Conservation (phyloP, 2,888 invertebrate species). For the Sinhomidia bicolor region DNA sequence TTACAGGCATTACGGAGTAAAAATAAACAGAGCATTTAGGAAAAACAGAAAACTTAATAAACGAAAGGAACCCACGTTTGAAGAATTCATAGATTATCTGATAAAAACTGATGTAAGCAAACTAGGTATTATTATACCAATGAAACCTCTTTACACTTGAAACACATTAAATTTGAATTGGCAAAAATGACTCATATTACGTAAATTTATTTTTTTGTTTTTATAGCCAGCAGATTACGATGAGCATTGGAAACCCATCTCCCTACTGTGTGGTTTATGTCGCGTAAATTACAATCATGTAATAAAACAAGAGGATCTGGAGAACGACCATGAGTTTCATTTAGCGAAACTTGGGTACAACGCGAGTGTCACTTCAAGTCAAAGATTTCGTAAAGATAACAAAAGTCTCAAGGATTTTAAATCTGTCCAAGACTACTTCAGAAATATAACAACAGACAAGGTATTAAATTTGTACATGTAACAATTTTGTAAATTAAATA, state of each 20-base stretch:
- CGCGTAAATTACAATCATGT: constrained; percentile 74
- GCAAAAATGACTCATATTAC: too few species aligned
- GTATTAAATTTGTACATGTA: background rate
- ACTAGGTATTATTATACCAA: background rate
- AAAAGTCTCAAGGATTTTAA: constrained; percentile 13
- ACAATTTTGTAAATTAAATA: too few species aligned
- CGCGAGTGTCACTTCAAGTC: background rate
- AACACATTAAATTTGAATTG: too few species aligned
- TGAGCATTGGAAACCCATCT: constrained; percentile 79
- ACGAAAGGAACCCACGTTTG: constrained; percentile 78
- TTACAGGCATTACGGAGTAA: constrained; percentile 75
- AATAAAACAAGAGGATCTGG: constrained; percentile 74
- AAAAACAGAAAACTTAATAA: constrained; percentile 66
- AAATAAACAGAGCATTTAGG: constrained; percentile 74
- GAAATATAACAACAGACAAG: background rate
- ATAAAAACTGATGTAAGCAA: constrained; percentile 75
- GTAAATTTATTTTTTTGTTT: constrained; percentile 2
- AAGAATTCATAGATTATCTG: constrained; percentile 78
- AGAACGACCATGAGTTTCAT: background rate
- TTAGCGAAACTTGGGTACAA: constrained; percentile 1
- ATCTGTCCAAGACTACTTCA: background rate
- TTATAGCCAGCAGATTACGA: constrained; percentile 75
- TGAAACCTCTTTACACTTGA: background rate
- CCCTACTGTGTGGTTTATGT: constrained; percentile 76
- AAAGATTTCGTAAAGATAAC: background rate